Base-by-base conservation (phyloP, 2,888 invertebrate genomes). In the Morpho helenor region DNA sequence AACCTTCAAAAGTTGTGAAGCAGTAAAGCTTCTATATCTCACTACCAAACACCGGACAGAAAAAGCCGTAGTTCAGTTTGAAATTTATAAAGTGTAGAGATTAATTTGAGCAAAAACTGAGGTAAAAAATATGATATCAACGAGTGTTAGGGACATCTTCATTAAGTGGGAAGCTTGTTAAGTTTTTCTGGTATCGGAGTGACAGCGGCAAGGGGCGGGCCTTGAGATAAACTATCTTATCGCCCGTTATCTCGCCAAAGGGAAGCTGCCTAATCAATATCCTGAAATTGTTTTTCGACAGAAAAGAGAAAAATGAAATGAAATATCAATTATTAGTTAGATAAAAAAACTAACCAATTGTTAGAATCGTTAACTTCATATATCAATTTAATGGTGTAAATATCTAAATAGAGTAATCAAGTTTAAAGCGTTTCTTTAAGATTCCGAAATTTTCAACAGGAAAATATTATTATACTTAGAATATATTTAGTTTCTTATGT, bases 141-240 rank as follows among this genome's bases (percentile, higher is more conserved):
- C 56, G 62, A 58, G 64, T 71, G 71, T 64, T 64, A 63, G 64
- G 65, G 71, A 71, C 68, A 65, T 64, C 62, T 68, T 70, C 69
- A 72, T 73, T 71, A 72, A 65, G 58, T 58, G 62, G 60, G 57
- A 45, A 49, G 57, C 62, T 55, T 62, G 62, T 59, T 59, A 55
- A 43, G 49, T 69, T 76, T 78, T 76, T 75, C 66, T 73, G 65
- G 67, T 64, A 66, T 66, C 69, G 62, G 69, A 68, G 68, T 71
- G 72, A 72, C 73, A 74, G 73, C 73, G 52, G 53, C 65, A 68
- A 70, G 74, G 77, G 77, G 77, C 71, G 77, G 73, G 61, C 57
- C 62, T 66, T 67, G 72, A 79, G 84, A 85, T 86, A 84, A 77
- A 76, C 76, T 84, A 83, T 84, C 82, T 85, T 84, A 87, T 87